Evolutionary conservation across 2,797 vertebrate species (phyloP).

Genomic region (Spea hammondii): DNA sequence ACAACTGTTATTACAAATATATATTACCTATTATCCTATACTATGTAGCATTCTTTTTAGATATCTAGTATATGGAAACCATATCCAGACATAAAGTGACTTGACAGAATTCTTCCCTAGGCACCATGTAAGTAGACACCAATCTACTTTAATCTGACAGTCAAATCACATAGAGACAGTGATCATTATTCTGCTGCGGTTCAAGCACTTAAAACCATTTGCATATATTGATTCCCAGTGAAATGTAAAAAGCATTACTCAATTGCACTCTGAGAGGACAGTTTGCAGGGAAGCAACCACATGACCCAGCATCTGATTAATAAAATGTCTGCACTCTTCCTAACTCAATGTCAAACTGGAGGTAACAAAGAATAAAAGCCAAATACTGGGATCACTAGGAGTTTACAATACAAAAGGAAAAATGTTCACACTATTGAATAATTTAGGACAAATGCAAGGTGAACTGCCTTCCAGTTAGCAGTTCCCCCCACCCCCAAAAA

Average conservation of each 20-base stretch:
- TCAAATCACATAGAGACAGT: constrained; percentile 20
- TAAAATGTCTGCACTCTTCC: background rate
- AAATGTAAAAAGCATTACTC: constrained; percentile 38
- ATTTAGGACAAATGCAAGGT: too few relatives aligned
- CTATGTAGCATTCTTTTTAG: too few relatives aligned
- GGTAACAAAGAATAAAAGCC: too few relatives aligned
- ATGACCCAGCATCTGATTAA: constrained; percentile 13
- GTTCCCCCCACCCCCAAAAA: too few relatives aligned
- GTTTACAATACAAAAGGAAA: too few relatives aligned
- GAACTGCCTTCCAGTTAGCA: too few relatives aligned
- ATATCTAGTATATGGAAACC: too few relatives aligned
- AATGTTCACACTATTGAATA: too few relatives aligned
- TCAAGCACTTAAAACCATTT: constrained; percentile 37
- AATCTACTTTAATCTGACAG: constrained; percentile 25
- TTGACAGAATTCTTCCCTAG: background rate
- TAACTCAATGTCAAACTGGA: constrained; percentile 13
- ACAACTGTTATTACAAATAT: too few relatives aligned
- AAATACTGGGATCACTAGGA: background rate
- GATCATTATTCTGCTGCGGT: constrained; percentile 39
- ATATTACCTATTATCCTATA: too few relatives aligned
- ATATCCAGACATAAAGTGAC: background rate
- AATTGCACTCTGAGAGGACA: constrained; percentile 9
- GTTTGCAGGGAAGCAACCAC: constrained; percentile 13
- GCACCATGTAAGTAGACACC: background rate
- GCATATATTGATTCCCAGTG: constrained; percentile 36